Evolutionary conservation across 1,140 invertebrate species (phyloP).

Genomic region (Drosophila nikananu): DNA sequence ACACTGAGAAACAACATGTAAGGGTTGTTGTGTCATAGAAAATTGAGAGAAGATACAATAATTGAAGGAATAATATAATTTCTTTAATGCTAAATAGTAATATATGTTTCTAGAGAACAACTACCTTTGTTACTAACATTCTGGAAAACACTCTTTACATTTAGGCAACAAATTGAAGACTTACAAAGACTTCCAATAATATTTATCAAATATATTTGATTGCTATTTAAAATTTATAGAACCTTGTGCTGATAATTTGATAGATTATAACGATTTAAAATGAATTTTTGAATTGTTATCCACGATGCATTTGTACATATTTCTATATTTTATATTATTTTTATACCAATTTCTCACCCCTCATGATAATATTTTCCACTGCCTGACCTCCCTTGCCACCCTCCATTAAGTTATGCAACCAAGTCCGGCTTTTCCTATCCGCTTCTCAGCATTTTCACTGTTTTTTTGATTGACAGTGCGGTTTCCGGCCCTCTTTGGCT

Average conservation of each 20-base stretch:
- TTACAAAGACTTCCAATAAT: no score
- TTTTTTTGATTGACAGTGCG: conserved; percentile 79
- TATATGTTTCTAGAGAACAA: background rate
- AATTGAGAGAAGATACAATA: background rate
- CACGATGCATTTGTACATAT: background rate
- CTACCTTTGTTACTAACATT: background rate
- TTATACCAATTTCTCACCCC: background rate
- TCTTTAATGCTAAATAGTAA: background rate
- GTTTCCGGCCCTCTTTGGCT: conserved; percentile 62
- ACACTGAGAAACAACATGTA: background rate
- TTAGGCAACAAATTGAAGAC: no score
- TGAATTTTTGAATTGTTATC: background rate
- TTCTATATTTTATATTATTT: background rate
- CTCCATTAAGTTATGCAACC: conserved; percentile 12
- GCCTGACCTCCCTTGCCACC: background rate
- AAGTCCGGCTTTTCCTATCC: conserved; percentile 12
- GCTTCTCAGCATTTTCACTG: conserved; percentile 11
- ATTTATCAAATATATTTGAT: background rate
- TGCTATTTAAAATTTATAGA: background rate
- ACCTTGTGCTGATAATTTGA: background rate
- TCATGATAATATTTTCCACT: conserved; percentile 2
- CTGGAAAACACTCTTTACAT: background rate
- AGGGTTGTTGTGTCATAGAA: background rate
- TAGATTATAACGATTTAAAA: background rate
- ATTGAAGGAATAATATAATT: background rate